phyloP scores from a whole-genome alignment of 2,888 invertebrate species.

The Omphaloscelis lunosa region DNA sequence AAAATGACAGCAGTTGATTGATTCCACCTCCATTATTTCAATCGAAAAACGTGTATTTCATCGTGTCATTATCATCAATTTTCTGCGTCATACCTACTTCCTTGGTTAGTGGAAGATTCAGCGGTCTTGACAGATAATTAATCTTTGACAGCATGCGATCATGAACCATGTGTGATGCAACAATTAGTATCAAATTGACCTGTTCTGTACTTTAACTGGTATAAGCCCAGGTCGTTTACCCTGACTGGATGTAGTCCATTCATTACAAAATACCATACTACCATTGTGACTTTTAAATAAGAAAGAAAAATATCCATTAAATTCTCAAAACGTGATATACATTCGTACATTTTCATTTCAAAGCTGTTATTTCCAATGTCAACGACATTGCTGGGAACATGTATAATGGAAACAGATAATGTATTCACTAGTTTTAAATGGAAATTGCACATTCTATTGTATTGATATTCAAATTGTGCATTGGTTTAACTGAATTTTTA shows the following conservation, averaged over 20 bases:
- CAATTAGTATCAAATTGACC: background rate
- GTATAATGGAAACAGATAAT: constrained; percentile 38
- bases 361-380: constrained; percentile 28
- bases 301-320: constrained; percentile 15
- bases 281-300: constrained; percentile 32
- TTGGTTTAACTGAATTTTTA: constrained; percentile 17
- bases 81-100: background rate
- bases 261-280: background rate
- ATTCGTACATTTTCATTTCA: constrained; percentile 4
- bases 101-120: background rate
- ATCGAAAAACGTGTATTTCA: constrained; percentile 10
- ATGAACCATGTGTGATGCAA: background rate
- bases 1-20: constrained; percentile 19
- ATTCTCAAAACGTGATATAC: constrained; percentile 11
- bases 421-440: constrained; percentile 31
- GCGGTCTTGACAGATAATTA: background rate
- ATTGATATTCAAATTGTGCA: constrained; percentile 25
- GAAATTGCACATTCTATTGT: constrained; percentile 30
- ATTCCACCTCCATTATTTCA: constrained; percentile 12
- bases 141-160: background rate
- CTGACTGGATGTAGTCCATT: background rate
- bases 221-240: too few relatives aligned
- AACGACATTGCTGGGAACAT: constrained; percentile 18
- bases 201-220: background rate
- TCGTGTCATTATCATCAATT: constrained; percentile 18